These are phyloP conservation scores for Acromyrmex echinatior DNA, from an alignment of 1,140 invertebrate genomes.

Conservation along the genomic window DNA sequence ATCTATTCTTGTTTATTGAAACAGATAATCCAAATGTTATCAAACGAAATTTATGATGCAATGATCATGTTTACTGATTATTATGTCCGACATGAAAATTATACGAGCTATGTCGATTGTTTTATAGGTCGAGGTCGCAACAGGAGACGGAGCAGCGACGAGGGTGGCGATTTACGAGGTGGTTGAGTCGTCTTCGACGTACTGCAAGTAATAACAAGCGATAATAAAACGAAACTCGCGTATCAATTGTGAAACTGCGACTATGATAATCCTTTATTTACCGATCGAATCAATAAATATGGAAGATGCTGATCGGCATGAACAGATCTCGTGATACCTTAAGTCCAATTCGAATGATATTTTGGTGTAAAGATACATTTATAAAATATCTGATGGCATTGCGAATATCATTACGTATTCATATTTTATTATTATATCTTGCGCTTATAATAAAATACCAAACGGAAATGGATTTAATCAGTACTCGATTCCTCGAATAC, in stretches of 20 bases:
- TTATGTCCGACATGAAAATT: neutral
- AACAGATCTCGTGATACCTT: neutral
- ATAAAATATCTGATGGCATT: conserved; percentile 8
- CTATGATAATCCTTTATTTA: conserved; percentile 22
- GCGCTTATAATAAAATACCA: conserved; percentile 9
- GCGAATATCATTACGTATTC: neutral
- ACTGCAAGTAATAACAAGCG: conserved; percentile 27
- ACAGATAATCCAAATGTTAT: neutral
- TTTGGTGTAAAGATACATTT: neutral
- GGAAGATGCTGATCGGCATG: neutral
- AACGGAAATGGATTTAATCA: neutral
- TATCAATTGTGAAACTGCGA: neutral
- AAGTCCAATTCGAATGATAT: neutral
- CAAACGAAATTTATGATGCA: neutral
- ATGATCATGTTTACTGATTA: neutral
- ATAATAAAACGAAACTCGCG: neutral
- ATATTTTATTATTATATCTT: neutral
- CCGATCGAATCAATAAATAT: conserved; percentile 14
- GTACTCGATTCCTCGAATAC: neutral
- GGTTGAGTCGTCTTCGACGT: conserved; percentile 67
- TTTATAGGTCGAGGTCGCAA: conserved; percentile 82
- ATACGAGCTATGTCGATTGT: conserved; percentile 58
- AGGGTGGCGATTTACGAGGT: conserved; percentile 78
- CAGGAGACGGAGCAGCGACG: conserved; percentile 79
- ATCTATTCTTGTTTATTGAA: neutral